phyloP scores from a whole-genome alignment of 92 coral and sea anemone genomes.

The Nematostella vectensis region DNA sequence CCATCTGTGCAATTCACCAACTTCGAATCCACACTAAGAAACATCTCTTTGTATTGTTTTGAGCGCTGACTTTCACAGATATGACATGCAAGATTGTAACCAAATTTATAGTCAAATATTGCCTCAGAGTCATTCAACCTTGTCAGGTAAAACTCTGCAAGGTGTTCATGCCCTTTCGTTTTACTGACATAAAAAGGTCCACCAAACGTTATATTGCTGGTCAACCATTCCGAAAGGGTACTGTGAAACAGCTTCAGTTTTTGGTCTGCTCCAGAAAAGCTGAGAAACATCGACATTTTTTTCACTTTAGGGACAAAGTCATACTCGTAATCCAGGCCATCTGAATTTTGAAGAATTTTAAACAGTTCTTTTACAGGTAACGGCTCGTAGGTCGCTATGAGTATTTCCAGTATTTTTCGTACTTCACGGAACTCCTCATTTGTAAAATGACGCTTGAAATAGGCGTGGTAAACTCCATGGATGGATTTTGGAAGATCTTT shows the following conservation, averaged over 20 bases:
- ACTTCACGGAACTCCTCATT: conserved; percentile 28
- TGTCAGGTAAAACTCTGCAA: conserved; percentile 33
- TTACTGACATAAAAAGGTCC: conserved; percentile 37
- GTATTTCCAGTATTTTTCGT: conserved; percentile 45
- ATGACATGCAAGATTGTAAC: conserved; percentile 39
- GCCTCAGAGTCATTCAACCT: conserved; percentile 1
- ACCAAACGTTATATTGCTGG: conserved; percentile 25
- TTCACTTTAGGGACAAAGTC: conserved; percentile 35
- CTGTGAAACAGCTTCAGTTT: conserved; percentile 44
- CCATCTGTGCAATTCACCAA: conserved; percentile 16
- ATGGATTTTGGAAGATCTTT: conserved; percentile 40
- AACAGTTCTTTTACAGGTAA: conserved; percentile 17
- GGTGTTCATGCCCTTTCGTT: conserved; percentile 36
- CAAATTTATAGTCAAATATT: conserved; percentile 9
- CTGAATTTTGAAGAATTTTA: conserved; percentile 13
- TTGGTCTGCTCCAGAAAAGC: conserved; percentile 22
- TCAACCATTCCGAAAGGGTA: conserved; percentile 62
- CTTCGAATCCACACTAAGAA: conserved; percentile 17
- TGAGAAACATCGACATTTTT: conserved; percentile 38
- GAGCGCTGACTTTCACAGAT: conserved; percentile 18
- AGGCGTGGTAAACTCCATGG: conserved; percentile 41
- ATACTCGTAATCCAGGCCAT: conserved; percentile 29
- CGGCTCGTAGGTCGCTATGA: conserved; percentile 51
- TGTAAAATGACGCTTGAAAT: conserved; percentile 44
- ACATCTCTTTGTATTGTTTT: conserved; percentile 8